Conservation (phyloP, 2,888 invertebrate species). For the Sipha maydis region DNA sequence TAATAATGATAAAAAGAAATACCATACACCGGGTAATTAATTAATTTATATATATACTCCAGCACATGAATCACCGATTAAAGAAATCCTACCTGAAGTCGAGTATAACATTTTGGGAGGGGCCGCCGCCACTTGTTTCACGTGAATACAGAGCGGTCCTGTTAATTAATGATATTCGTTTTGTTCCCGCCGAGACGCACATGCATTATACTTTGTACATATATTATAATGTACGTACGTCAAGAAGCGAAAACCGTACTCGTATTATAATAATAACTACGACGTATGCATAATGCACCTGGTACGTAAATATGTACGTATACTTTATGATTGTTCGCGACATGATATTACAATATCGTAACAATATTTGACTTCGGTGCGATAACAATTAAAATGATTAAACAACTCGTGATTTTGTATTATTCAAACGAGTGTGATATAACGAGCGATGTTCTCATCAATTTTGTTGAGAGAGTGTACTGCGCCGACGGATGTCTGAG, state of each 20-base stretch:
- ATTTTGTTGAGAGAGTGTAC: too few species aligned
- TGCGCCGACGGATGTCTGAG: too few species aligned
- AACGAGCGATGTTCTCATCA: too few species aligned
- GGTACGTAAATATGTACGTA: not conserved
- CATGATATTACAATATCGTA: not conserved
- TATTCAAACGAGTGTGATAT: too few species aligned
- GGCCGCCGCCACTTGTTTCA: slow-evolving; percentile 6
- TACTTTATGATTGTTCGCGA: not conserved
- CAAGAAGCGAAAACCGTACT: not conserved
- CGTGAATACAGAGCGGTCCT: not conserved
- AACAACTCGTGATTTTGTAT: too few species aligned
- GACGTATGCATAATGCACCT: not conserved
- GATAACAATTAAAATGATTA: too few species aligned
- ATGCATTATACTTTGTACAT: not conserved
- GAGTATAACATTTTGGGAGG: slow-evolving; percentile 31
- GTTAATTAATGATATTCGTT: slow-evolving; percentile 1
- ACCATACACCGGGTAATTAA: slow-evolving; percentile 39
- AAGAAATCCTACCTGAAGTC: slow-evolving; percentile 24
- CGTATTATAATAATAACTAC: not conserved
- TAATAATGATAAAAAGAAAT: not conserved
- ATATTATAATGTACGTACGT: not conserved
- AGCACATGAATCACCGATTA: slow-evolving; percentile 10
- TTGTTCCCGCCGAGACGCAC: not conserved
- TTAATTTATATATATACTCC: slow-evolving; percentile 26
- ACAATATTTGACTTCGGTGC: not conserved